Percentiles rank a stretch among this genome's conserved stretches.
Conservation (phyloP, 2,888 invertebrate species). For the Cephalotes varians region DNA sequence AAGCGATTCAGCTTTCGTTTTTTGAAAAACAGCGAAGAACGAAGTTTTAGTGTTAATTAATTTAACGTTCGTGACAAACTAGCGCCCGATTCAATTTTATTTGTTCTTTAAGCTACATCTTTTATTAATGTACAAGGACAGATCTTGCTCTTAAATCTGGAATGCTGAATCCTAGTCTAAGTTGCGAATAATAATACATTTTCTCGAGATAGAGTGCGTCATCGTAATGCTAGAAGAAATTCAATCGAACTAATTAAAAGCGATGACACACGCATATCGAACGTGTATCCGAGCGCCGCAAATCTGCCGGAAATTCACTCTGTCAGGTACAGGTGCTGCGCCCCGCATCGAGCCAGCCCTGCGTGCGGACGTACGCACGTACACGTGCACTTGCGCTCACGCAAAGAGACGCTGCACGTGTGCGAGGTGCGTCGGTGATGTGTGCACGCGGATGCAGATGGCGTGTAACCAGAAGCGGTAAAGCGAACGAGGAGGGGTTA, state of each 20-base stretch:
- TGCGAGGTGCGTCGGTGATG: slow-evolving; percentile 43
- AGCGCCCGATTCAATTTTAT: neutral
- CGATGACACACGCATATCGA: slow-evolving; percentile 21
- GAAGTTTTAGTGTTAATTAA: neutral
- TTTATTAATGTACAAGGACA: neutral
- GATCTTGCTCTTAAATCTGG: neutral
- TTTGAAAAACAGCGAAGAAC: neutral
- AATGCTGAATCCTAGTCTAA: neutral
- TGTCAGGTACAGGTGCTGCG: slow-evolving; percentile 49
- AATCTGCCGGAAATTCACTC: slow-evolving; percentile 47
- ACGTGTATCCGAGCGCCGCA: slow-evolving; percentile 27
- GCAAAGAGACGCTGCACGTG: neutral
- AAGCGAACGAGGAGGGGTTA: slow-evolving; percentile 47
- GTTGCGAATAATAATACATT: neutral
- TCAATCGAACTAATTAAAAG: slow-evolving; percentile 45
- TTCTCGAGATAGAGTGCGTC: neutral
- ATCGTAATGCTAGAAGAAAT: slow-evolving; percentile 8
- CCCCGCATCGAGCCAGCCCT: slow-evolving; percentile 49
- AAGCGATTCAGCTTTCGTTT: neutral
- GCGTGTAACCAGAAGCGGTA: slow-evolving; percentile 65
- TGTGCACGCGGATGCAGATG: slow-evolving; percentile 67
- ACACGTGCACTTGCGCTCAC: slow-evolving; percentile 31
- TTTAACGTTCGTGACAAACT: neutral
- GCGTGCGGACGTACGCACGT: slow-evolving; percentile 19
- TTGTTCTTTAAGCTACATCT: neutral